Evolutionary conservation across 1,140 invertebrate genomes (phyloP).

Genomic region (Luehdorfia chinensis): DNA sequence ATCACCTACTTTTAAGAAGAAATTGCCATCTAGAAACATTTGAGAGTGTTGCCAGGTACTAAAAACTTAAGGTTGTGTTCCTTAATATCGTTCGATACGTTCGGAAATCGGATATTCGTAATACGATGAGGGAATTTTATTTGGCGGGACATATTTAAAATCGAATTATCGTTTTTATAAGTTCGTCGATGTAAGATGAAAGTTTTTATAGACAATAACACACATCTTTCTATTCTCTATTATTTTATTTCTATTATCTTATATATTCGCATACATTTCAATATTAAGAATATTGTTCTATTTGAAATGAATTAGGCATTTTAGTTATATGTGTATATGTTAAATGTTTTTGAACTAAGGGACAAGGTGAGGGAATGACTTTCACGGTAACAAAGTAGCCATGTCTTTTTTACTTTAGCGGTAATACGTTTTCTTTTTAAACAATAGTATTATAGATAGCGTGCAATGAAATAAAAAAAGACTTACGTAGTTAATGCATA

Average conservation of each 20-base stretch:
- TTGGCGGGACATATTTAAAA: constrained; percentile 15
- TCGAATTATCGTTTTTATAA: constrained; percentile 6
- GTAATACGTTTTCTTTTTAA: too few species aligned
- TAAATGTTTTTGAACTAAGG: constrained; percentile 22
- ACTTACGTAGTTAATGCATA: too few species aligned
- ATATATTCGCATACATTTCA: too few species aligned
- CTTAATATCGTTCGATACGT: too few species aligned
- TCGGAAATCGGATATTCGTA: too few species aligned
- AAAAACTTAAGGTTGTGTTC: too few species aligned
- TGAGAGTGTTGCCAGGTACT: too few species aligned
- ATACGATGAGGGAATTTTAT: constrained; percentile 10
- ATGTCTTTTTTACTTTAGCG: background rate
- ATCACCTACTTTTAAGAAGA: too few species aligned
- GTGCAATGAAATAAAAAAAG: too few species aligned
- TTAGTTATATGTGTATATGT: too few species aligned
- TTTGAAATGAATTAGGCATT: constrained; percentile 19
- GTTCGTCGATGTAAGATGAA: constrained; percentile 8
- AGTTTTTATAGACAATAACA: constrained; percentile 11
- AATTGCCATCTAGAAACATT: too few species aligned
- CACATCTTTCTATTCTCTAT: constrained; percentile 8
- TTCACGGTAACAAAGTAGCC: constrained; percentile 19
- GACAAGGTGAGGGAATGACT: constrained; percentile 20
- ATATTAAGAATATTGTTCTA: constrained; percentile 18
- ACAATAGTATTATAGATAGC: too few species aligned
- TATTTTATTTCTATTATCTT: constrained; percentile 15